These are phyloP conservation scores for Trichomycterus rosablanca DNA, from an alignment of 2,113 vertebrate genomes.

Conservation along the genomic window DNA sequence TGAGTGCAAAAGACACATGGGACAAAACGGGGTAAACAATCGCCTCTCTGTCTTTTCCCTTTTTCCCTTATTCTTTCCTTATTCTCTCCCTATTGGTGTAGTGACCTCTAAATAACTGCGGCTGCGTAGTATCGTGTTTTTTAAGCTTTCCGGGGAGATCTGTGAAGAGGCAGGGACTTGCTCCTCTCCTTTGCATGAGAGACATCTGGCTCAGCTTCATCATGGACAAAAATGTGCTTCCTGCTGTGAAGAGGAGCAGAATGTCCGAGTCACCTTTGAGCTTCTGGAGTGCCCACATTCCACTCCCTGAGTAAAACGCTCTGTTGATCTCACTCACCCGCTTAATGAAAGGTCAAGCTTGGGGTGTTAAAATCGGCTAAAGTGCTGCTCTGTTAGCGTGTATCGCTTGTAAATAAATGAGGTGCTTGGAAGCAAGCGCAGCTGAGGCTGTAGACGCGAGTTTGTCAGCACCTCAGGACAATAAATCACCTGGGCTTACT, in stretches of 20 bases:
- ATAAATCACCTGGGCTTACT: constrained; percentile 86
- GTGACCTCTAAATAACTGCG: constrained; percentile 77
- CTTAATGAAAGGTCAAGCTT: constrained; percentile 63
- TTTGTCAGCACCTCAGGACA: constrained; percentile 70
- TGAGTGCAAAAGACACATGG: constrained; percentile 40
- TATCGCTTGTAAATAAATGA: constrained; percentile 87
- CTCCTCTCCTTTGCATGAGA: constrained; percentile 71
- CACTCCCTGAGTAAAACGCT: constrained; percentile 56
- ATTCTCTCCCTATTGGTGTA: constrained; percentile 36
- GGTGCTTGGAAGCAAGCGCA: constrained; percentile 79
- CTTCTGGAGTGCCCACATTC: constrained; percentile 63
- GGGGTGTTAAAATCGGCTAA: constrained; percentile 65
- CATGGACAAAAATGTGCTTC: constrained; percentile 76
- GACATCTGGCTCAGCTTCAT: constrained; percentile 86
- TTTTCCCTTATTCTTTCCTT: constrained; percentile 16
- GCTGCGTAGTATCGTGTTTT: constrained; percentile 81
- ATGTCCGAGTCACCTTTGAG: constrained; percentile 60
- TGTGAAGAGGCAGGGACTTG: constrained; percentile 69
- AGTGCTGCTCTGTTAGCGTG: constrained; percentile 77
- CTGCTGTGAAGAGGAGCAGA: constrained; percentile 66
- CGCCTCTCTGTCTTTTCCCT: constrained; percentile 26
- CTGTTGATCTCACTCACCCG: constrained; percentile 63
- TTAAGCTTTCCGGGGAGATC: constrained; percentile 66
- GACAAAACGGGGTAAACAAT: constrained; percentile 50
- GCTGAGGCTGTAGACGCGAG: constrained; percentile 84